Conservation (phyloP, 2,113 vertebrate genomes). For the Plecotus auritus region DNA sequence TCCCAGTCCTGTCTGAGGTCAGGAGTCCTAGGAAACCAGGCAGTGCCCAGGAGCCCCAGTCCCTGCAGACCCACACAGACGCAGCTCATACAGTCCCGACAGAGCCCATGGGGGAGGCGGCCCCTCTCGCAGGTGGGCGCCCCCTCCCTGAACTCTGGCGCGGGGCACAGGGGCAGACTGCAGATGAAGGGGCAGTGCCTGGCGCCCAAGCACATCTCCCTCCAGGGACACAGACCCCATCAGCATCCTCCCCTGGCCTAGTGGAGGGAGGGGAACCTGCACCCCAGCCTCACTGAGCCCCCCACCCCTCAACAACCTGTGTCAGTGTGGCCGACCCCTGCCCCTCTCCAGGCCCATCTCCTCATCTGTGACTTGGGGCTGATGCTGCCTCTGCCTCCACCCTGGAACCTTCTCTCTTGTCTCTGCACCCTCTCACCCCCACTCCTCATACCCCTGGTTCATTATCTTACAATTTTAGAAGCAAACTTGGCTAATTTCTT, state of each 20-base stretch:
- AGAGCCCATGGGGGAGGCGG: fast-evolving
- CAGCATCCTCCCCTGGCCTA: neutral
- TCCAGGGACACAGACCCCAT: neutral
- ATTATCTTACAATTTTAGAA: neutral
- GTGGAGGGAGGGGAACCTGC: fast-evolving
- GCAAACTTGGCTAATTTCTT: constrained; percentile 36
- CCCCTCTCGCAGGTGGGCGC: neutral
- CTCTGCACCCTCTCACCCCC: fast-evolving
- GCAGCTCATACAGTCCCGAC: neutral
- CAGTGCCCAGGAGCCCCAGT: neutral
- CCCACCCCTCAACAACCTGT: neutral
- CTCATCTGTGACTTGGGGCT: neutral
- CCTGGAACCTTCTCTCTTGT: neutral
- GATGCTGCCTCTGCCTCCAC: neutral
- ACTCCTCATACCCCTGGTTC: neutral
- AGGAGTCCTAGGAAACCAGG: neutral
- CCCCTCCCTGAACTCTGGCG: neutral
- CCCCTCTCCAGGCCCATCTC: neutral
- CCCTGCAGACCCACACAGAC: neutral
- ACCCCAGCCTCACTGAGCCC: neutral
- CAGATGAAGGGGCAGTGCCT: neutral
- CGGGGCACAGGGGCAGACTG: neutral
- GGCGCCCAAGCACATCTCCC: neutral
- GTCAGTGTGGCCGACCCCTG: fast-evolving
- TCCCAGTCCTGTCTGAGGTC: neutral